phyloP scores from a whole-genome alignment of 2,888 invertebrate genomes.

The Drosophila paramelanica region DNA sequence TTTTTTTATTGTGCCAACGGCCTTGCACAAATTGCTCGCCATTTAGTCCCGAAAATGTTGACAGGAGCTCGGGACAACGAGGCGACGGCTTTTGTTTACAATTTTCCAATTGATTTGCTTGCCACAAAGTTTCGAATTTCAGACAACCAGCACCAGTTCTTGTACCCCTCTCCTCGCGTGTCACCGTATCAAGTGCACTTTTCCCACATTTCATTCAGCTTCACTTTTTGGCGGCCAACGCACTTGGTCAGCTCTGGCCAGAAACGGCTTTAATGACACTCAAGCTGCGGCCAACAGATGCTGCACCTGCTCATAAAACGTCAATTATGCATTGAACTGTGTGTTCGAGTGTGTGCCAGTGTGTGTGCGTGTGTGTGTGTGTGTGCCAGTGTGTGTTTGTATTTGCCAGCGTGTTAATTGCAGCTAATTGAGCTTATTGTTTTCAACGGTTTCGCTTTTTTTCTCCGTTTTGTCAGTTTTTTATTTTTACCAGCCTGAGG shows the following conservation, averaged over 20 bases:
- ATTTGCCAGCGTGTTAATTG: slow-evolving; percentile 52
- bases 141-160: slow-evolving; percentile 4
- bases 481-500: slow-evolving; percentile 8
- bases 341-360: background rate
- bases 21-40: slow-evolving; percentile 43
- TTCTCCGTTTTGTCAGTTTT: background rate
- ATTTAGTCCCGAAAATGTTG: slow-evolving; percentile 37
- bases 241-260: slow-evolving; percentile 49
- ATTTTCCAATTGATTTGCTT: slow-evolving; percentile 76
- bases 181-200: slow-evolving; percentile 27
- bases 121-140: slow-evolving; percentile 72
- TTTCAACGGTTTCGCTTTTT: slow-evolving; percentile 60
- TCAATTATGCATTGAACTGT: slow-evolving; percentile 59
- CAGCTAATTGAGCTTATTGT: slow-evolving; percentile 76
- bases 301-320: slow-evolving; percentile 71
- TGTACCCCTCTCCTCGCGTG: background rate
- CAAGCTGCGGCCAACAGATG: slow-evolving; percentile 56
- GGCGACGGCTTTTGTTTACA: slow-evolving; percentile 69
- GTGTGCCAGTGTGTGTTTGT: slow-evolving; percentile 22
- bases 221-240: slow-evolving; percentile 49
- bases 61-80: slow-evolving; percentile 29
- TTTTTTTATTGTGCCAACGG: slow-evolving; percentile 30
- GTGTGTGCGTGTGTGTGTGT: slow-evolving; percentile 2
- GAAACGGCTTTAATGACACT: slow-evolving; percentile 58
- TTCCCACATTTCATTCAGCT: slow-evolving; percentile 67